These are phyloP conservation scores for Akabosia matsudoensis DNA, from an alignment of 1,140 invertebrate genomes.

Conservation along the genomic window DNA sequence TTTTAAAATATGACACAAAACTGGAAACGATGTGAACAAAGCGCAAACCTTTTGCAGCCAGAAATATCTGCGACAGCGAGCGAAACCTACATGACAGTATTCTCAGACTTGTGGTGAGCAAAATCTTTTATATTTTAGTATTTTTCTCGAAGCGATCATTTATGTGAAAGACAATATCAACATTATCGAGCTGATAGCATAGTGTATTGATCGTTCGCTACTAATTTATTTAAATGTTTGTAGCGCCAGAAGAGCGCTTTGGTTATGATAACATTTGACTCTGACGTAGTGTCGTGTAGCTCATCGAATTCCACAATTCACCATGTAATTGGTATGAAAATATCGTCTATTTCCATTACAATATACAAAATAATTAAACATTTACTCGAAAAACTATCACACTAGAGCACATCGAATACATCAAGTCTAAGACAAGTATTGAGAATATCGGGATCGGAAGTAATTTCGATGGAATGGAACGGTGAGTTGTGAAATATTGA, in stretches of 20 bases:
- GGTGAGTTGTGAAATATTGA: conserved; percentile 45
- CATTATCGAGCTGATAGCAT: neutral
- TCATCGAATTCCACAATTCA: conserved; percentile 49
- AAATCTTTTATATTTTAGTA: neutral
- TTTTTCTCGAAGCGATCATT: too few relatives aligned
- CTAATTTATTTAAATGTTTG: conserved; percentile 18
- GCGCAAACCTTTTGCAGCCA: conserved; percentile 46
- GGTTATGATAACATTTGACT: conserved; percentile 57
- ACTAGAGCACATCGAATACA: conserved; percentile 57
- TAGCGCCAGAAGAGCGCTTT: conserved; percentile 55
- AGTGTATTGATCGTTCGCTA: neutral
- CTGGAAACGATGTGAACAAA: neutral
- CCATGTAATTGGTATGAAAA: conserved; percentile 56
- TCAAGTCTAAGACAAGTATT: conserved; percentile 49
- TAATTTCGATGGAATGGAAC: conserved; percentile 52
- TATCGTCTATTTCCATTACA: conserved; percentile 53
- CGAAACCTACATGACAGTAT: conserved; percentile 56
- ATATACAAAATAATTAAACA: neutral
- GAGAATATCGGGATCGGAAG: conserved; percentile 53
- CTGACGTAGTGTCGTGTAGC: conserved; percentile 53
- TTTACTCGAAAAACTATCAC: conserved; percentile 18
- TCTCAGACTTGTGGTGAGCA: conserved; percentile 52
- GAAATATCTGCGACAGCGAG: conserved; percentile 53
- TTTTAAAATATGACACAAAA: too few relatives aligned
- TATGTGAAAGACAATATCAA: neutral